Conservation (phyloP, 2,113 vertebrate genomes). For the Nesogale talazaci region DNA sequence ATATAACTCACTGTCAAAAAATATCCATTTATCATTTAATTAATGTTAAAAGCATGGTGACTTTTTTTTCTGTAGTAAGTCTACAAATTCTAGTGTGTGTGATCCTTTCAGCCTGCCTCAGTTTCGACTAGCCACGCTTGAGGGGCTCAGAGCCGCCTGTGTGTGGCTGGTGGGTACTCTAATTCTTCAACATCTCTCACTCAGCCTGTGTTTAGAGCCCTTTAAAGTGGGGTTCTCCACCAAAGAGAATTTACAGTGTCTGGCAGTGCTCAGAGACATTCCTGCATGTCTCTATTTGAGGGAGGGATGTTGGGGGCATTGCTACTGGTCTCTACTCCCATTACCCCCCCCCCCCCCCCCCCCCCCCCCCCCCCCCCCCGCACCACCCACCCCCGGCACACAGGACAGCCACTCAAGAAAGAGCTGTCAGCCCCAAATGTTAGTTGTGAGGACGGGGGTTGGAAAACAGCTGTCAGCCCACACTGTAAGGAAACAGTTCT, state of each 20-base stretch:
- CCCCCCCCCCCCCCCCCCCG: too few relatives aligned
- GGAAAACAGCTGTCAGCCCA: background rate
- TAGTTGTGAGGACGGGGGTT: background rate
- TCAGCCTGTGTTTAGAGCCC: too few relatives aligned
- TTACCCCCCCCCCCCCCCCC: background rate
- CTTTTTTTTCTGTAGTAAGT: background rate
- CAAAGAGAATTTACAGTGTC: background rate
- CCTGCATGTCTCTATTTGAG: background rate
- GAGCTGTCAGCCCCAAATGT: background rate
- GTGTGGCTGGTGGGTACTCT: background rate
- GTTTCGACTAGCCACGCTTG: background rate
- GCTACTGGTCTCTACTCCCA: background rate
- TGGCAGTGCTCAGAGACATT: background rate
- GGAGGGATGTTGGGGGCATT: too few relatives aligned
- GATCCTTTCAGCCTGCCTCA: background rate
- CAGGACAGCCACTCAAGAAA: background rate
- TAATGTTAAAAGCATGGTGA: background rate
- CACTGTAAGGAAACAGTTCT: background rate
- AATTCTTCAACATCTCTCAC: background rate
- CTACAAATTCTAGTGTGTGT: background rate
- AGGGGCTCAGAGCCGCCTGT: background rate
- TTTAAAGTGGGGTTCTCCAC: slow-evolving; percentile 6
- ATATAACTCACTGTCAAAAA: background rate
- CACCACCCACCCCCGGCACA: background rate
- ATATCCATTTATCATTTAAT: background rate